A percentile compares a stretch with the other conserved stretches of the same genome.
Conservation (phyloP, 2,797 vertebrate genomes). For the Lutra lutra region DNA sequence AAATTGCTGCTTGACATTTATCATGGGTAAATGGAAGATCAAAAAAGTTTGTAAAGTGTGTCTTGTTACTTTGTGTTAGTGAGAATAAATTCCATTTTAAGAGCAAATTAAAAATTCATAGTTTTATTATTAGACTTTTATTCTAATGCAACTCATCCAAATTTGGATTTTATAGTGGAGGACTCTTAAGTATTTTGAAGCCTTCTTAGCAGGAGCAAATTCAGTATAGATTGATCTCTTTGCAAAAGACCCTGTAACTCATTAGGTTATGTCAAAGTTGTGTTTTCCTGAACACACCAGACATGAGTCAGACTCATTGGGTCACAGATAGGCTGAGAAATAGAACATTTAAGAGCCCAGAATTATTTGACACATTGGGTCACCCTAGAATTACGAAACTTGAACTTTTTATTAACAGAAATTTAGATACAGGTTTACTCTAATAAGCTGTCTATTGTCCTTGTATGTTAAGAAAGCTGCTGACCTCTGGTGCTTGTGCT, state of each 20-base stretch:
- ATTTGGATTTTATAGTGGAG: constrained; percentile 28
- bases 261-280: not conserved
- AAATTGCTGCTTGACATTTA: constrained; percentile 34
- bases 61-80: constrained; percentile 37
- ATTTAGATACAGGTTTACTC: not conserved
- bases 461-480: not conserved
- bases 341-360: not conserved
- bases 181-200: not conserved
- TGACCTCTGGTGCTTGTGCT: not conserved
- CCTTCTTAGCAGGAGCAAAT: not conserved
- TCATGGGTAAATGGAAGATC: constrained; percentile 29
- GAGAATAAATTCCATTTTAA: constrained; percentile 42
- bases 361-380: not conserved
- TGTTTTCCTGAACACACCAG: not conserved
- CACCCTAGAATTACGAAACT: not conserved
- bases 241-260: not conserved
- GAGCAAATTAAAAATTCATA: constrained; percentile 37
- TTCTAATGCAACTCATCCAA: constrained; percentile 17
- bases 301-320: not conserved
- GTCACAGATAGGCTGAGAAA: not conserved
- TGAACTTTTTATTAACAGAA: not conserved
- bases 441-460: not conserved
- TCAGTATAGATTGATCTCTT: not conserved
- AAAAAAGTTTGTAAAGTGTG: constrained; percentile 6
- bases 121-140: constrained; percentile 42